Percentiles rank a stretch among this genome's conserved stretches.
Evolutionary conservation across 2,888 invertebrate genomes (phyloP).

Genomic region (Diploptera punctata): DNA sequence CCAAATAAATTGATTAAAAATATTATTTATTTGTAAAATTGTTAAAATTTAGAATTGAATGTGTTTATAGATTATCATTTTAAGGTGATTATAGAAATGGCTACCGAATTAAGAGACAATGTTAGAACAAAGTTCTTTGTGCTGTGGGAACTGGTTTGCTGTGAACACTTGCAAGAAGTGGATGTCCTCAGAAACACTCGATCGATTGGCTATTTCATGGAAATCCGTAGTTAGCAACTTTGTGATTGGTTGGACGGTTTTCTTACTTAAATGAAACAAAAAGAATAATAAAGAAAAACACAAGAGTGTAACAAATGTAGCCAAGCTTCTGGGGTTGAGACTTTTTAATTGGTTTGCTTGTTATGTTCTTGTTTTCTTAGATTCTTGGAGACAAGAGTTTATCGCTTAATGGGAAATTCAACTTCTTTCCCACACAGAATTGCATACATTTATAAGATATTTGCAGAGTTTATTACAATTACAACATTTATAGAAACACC

Average conservation of each 20-base stretch:
- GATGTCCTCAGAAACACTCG: not conserved
- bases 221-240: slow-evolving; percentile 14
- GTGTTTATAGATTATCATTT: too few species aligned
- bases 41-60: too few species aligned
- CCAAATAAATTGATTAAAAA: too few species aligned
- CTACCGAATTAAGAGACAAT: too few species aligned
- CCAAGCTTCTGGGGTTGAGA: slow-evolving; percentile 30
- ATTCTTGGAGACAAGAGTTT: too few species aligned
- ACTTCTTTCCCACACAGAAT: too few species aligned
- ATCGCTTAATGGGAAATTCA: too few species aligned
- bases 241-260: slow-evolving; percentile 12
- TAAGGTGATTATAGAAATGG: too few species aligned
- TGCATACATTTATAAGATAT: too few species aligned
- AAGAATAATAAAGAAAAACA: not conserved
- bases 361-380: not conserved
- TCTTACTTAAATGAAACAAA: not conserved
- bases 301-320: slow-evolving; percentile 25
- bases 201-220: slow-evolving; percentile 19
- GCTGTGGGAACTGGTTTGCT: not conserved
- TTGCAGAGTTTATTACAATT: too few species aligned
- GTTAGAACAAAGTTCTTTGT: not conserved
- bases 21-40: too few species aligned
- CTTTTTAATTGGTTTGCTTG: slow-evolving; percentile 29
- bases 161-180: not conserved
- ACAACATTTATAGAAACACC: too few species aligned